These are phyloP conservation scores for Drosophila paranaensis DNA, from an alignment of 2,888 invertebrate genomes.

Conservation along the genomic window DNA sequence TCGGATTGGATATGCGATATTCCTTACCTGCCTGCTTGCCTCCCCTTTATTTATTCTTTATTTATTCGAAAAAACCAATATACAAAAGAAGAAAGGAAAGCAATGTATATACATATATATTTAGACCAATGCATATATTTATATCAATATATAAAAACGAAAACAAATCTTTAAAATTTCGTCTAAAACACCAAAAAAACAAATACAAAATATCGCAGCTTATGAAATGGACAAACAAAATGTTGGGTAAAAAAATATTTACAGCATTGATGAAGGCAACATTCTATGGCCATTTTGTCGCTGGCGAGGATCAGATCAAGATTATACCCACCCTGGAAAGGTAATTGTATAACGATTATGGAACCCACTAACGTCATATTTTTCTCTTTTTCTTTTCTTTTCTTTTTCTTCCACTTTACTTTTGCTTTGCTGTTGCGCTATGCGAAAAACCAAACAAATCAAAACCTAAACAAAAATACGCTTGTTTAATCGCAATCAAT, in stretches of 20 bases:
- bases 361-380: constrained; percentile 71
- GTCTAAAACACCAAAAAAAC: constrained; percentile 36
- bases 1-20: constrained; percentile 32
- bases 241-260: constrained; percentile 94
- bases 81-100: neutral
- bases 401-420: constrained; percentile 64
- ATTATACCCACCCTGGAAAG: constrained; percentile 94
- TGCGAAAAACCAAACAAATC: constrained; percentile 8
- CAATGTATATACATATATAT: neutral
- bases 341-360: constrained; percentile 83
- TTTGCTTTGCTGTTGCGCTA: constrained; percentile 42
- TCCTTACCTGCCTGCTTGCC: neutral
- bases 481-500: constrained; percentile 11
- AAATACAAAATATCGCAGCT: constrained; percentile 86
- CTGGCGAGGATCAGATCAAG: constrained; percentile 95
- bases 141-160: constrained; percentile 20
- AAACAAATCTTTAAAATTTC: constrained; percentile 23
- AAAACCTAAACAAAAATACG: constrained; percentile 4
- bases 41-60: neutral
- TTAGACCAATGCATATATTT: neutral
- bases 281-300: constrained; percentile 99
- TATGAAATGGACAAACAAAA: constrained; percentile 91
- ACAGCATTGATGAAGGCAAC: constrained; percentile 94
- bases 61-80: constrained; percentile 1
- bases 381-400: constrained; percentile 61